Base-by-base conservation (phyloP, 2,113 vertebrate genomes). In the Serinus canaria region DNA sequence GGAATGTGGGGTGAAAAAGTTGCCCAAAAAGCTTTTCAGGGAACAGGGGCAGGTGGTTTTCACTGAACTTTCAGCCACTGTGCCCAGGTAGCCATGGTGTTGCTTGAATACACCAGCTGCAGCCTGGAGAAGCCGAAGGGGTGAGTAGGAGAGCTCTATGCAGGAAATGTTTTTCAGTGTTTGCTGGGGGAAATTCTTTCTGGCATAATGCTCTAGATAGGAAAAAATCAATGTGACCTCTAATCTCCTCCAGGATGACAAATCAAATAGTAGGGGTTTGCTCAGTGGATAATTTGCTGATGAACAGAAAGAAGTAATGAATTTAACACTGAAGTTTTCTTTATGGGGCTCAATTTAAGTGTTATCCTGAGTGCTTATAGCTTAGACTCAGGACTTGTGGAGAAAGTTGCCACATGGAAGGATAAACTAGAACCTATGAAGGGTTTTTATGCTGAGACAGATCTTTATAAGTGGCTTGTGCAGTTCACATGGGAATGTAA, bases 391-490 rank as follows among this genome's bases (percentile, higher is more conserved):
- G 66, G 49, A 72, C 60, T 83, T 0, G 0, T 21, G 62, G 69
- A 79, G 66, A 53, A 92, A 85, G 59, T 59, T 87, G 52, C 50
- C 52, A 24, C 87, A n/a, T 6, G 3, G 37, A 84, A 66, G 49
- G 27, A 75, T 78, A 80, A 69, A 62, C 46, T 77, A 41, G 67
- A 78, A 90, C 76, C 70, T 68, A 7, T 52, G 56, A 35, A 56
- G 55, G 77, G 17, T 47, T 96, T 86, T 93, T 73, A 30, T 83
- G 7, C 41, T 7, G 7, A 90, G 62, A 53, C 19, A 59, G 43
- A 44, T 86, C 75, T 96, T 83, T 78, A 44, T 93, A 93, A 93
- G 89, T 75, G 69, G 43, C 28, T 93, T 56, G 20, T 73, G 31
- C 35, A 87, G 94, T 78, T 88, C 52, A 78, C 41, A 6, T 77